phyloP scores from a whole-genome alignment of 2,113 vertebrate species.

The Hippocampus guttulatus region DNA sequence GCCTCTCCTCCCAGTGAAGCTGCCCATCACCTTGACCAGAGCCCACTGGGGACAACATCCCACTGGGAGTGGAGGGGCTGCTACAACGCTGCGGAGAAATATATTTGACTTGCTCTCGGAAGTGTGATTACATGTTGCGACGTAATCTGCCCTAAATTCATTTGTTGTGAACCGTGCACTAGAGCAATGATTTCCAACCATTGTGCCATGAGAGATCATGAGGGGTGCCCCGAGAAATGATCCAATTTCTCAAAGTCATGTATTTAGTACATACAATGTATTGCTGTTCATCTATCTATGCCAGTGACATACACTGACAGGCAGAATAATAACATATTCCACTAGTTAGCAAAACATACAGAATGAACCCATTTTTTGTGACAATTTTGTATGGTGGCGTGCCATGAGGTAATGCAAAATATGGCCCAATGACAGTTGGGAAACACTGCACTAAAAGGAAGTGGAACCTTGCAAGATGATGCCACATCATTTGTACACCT shows the following conservation, averaged over 20 bases:
- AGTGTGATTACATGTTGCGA: background rate
- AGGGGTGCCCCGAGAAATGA: background rate
- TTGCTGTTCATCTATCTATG: no score
- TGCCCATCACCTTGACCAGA: slow-evolving; percentile 57
- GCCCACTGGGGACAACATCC: slow-evolving; percentile 77
- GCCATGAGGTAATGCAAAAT: no score
- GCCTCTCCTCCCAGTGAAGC: slow-evolving; percentile 83
- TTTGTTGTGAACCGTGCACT: background rate
- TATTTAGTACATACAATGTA: background rate
- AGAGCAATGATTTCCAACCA: background rate
- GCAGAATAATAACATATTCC: no score
- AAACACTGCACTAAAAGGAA: no score
- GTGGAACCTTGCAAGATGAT: no score
- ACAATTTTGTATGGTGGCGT: no score
- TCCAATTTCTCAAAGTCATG: background rate
- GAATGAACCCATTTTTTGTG: no score
- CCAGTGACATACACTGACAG: no score
- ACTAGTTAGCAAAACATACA: no score
- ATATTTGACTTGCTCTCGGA: background rate
- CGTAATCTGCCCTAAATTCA: background rate
- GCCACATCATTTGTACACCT: no score
- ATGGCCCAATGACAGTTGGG: no score
- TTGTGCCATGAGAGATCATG: background rate
- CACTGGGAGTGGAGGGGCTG: slow-evolving; percentile 89
- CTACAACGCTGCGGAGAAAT: slow-evolving; percentile 79